Evolutionary conservation across 2,797 vertebrate species (phyloP).

Genomic region (Sebastiscus tertius): DNA sequence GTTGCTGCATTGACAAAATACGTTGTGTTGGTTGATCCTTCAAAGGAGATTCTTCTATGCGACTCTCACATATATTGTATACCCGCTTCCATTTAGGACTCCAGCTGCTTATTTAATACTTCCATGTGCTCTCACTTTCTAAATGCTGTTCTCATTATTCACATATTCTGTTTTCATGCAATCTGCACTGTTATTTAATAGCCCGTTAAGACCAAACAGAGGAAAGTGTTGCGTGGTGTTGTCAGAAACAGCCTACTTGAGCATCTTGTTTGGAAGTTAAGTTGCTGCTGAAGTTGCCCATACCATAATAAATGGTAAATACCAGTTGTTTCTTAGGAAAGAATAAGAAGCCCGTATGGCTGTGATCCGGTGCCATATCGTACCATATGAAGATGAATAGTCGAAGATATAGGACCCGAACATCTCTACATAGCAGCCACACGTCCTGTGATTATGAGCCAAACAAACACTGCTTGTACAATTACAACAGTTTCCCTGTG

Average conservation of each 20-base stretch:
- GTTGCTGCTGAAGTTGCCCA: conserved; percentile 30
- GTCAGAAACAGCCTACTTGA: conserved; percentile 42
- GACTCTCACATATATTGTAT: conserved; percentile 14
- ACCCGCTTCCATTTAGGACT: conserved; percentile 2
- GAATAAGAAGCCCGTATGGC: conserved; percentile 15
- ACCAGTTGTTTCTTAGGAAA: conserved; percentile 28
- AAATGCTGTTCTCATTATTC: conserved; percentile 21
- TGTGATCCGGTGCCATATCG: conserved; percentile 31
- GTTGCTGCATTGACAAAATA: neutral
- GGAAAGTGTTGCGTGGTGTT: conserved; percentile 46
- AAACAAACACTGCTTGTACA: conserved; percentile 31
- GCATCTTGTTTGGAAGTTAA: conserved; percentile 51
- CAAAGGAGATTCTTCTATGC: neutral
- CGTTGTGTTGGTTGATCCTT: neutral
- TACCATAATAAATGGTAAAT: conserved; percentile 35
- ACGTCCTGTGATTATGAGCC: conserved; percentile 46
- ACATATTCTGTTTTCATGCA: conserved; percentile 34
- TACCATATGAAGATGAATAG: conserved; percentile 15
- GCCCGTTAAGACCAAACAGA: neutral
- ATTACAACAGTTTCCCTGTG: conserved; percentile 31
- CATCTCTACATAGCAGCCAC: conserved; percentile 6
- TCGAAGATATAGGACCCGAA: conserved; percentile 31
- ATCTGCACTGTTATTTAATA: conserved; percentile 22
- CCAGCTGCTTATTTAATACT: conserved; percentile 28
- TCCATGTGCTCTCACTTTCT: conserved; percentile 25